Percentiles rank a stretch among this genome's conserved stretches.
Conservation (phyloP, 1,140 invertebrate genomes). For the Notospermus geniculatus region DNA sequence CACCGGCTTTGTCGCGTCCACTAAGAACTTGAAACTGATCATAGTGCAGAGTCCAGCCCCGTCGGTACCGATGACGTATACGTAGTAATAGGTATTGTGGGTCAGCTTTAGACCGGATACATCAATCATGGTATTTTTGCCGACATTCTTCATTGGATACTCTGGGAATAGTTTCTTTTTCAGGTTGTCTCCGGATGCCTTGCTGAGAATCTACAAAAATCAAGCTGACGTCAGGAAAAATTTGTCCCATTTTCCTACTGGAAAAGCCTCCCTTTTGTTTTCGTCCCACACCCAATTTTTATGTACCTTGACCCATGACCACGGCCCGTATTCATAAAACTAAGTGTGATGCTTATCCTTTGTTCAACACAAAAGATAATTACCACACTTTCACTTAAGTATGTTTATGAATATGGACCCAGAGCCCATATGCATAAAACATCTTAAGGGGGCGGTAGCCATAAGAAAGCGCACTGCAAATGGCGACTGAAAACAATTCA, state of each 20-base stretch:
- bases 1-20: slow-evolving; percentile 25
- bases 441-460: too few species aligned
- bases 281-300: too few species aligned
- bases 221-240: neutral
- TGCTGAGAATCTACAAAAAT: neutral
- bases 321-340: too few species aligned
- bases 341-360: too few species aligned
- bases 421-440: too few species aligned
- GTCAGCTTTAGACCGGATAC: slow-evolving; percentile 23
- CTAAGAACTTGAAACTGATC: slow-evolving; percentile 17
- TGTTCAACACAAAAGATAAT: too few species aligned
- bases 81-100: slow-evolving; percentile 28
- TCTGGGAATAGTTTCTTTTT: neutral
- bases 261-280: too few species aligned
- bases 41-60: slow-evolving; percentile 28
- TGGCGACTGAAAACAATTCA: too few species aligned
- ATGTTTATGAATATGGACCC: too few species aligned
- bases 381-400: too few species aligned
- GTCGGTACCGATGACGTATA: slow-evolving; percentile 29
- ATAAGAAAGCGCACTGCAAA: too few species aligned
- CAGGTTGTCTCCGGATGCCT: neutral
- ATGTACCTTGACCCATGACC: too few species aligned
- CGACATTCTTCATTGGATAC: slow-evolving; percentile 20
- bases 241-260: neutral
- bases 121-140: slow-evolving; percentile 25